A percentile compares a stretch with the other conserved stretches of the same genome.
phyloP scores from a whole-genome alignment of 53 echinoderm and acorn worm species.

The Paracentrotus lividus region DNA sequence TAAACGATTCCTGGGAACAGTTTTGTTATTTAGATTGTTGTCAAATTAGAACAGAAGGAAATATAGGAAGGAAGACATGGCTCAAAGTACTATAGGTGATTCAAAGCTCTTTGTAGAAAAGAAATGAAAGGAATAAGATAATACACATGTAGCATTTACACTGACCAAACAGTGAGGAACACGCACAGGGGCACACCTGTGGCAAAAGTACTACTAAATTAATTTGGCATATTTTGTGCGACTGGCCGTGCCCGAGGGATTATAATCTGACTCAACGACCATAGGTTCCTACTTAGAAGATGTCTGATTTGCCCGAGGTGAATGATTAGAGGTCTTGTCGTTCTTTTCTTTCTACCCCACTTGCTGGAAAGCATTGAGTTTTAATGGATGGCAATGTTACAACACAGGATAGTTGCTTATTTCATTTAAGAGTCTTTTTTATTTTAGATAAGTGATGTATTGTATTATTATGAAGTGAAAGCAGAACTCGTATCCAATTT shows the following conservation, averaged over 20 bases:
- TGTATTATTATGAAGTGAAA: not conserved
- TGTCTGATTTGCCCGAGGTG: constrained; percentile 36
- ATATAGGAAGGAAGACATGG: not conserved
- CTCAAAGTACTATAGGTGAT: not conserved
- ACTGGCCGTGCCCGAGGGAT: not conserved
- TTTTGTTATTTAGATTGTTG: not conserved
- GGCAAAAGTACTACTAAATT: constrained; percentile 17
- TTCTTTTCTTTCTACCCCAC: not conserved
- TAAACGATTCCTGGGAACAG: not conserved
- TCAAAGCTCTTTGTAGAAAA: not conserved
- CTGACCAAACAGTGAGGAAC: not conserved
- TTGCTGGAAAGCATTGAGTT: constrained; percentile 3
- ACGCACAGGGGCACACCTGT: constrained; percentile 24
- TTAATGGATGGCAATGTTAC: not conserved
- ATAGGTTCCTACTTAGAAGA: not conserved
- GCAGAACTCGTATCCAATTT: too few relatives aligned
- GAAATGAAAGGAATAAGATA: not conserved
- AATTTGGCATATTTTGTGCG: constrained; percentile 22
- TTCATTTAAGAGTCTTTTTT: too few relatives aligned
- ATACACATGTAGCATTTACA: not conserved
- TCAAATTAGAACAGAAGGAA: constrained; percentile 16
- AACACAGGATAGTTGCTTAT: not conserved
- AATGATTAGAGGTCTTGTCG: constrained; percentile 4
- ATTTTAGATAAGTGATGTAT: too few relatives aligned
- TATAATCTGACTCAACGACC: constrained; percentile 37